phyloP scores from a whole-genome alignment of 2,113 vertebrate genomes.

The Alligator mississippiensis region DNA sequence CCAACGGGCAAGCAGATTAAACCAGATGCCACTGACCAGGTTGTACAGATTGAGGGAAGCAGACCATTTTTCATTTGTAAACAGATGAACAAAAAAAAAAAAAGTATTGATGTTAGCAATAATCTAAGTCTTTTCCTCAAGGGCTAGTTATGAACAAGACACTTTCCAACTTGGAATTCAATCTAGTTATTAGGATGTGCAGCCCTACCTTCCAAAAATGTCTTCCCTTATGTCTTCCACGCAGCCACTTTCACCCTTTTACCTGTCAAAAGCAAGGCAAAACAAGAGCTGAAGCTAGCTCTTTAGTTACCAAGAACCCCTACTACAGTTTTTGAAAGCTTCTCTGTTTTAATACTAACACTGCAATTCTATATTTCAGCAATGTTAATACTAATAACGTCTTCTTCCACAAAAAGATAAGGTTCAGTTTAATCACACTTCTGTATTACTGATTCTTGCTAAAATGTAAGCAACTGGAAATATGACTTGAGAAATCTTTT shows the following conservation, averaged over 20 bases:
- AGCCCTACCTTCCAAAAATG: not conserved
- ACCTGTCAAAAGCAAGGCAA: not conserved
- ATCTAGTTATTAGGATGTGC: fast-evolving
- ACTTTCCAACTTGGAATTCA: not conserved
- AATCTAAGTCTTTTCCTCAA: not conserved
- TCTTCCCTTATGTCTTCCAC: not conserved
- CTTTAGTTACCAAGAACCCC: not conserved
- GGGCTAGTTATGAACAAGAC: no score
- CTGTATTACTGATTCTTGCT: not conserved
- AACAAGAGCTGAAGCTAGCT: not conserved
- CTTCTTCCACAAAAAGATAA: not conserved
- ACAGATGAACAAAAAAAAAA: not conserved
- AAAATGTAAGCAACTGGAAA: not conserved
- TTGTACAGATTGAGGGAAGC: not conserved
- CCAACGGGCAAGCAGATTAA: not conserved
- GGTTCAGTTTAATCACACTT: not conserved
- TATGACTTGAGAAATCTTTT: not conserved
- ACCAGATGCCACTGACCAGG: fast-evolving
- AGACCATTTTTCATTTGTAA: not conserved
- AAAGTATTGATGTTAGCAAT: fast-evolving
- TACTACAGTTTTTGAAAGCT: fast-evolving
- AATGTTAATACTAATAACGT: not conserved
- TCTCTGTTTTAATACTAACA: not conserved
- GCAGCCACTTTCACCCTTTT: not conserved
- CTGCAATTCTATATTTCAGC: not conserved